A percentile compares a stretch with the other conserved stretches of the same genome.
phyloP scores from a whole-genome alignment of 2,888 invertebrate genomes.

The Lottia gigantea region DNA sequence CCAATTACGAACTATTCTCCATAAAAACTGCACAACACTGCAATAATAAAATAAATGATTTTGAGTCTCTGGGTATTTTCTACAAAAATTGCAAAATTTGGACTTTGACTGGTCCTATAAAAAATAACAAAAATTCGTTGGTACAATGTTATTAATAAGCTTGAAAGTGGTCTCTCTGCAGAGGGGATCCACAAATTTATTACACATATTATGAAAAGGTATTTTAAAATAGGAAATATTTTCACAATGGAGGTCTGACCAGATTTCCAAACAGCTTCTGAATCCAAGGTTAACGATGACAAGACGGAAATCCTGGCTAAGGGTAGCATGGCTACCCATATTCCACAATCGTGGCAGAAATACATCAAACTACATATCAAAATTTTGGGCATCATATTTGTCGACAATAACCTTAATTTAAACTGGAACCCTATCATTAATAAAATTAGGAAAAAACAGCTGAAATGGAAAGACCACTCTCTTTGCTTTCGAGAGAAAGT shows the following conservation, averaged over 20 bases:
- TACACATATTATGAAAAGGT: not conserved
- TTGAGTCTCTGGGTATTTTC: not conserved
- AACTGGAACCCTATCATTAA: too few species aligned
- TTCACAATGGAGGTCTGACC: not conserved
- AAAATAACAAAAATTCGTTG: not conserved
- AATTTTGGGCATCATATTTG: too few species aligned
- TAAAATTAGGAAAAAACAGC: too few species aligned
- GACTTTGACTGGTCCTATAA: not conserved
- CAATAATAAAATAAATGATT: not conserved
- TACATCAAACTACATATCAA: too few species aligned
- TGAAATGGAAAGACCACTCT: not conserved
- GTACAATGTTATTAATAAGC: not conserved
- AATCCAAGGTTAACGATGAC: not conserved
- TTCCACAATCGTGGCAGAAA: too few species aligned
- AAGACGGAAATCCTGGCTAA: not conserved
- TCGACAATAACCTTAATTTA: too few species aligned
- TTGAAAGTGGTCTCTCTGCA: not conserved
- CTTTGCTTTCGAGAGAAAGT: not conserved
- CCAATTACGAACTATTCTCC: slow-evolving; percentile 5
- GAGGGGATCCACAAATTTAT: not conserved
- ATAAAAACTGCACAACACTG: not conserved
- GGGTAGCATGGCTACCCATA: not conserved
- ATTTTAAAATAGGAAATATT: not conserved
- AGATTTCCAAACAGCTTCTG: not conserved
- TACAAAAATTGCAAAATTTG: not conserved